Conservation (phyloP, 2,888 invertebrate species). For the Drosophila setosimentum region DNA sequence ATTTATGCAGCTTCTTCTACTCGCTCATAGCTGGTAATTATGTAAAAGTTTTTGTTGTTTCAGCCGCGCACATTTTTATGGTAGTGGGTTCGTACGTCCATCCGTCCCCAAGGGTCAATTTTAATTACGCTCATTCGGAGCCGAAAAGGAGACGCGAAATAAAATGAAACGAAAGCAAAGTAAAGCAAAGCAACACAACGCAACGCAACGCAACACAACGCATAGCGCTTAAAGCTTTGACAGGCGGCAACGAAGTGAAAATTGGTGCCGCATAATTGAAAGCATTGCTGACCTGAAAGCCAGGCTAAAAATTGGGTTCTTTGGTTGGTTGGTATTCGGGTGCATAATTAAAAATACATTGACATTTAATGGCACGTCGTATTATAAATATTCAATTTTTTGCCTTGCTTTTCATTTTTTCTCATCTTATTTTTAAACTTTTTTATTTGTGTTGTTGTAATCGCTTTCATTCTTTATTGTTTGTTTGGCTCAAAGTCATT, state of each 20-base stretch:
- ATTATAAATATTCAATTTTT: slow-evolving; percentile 72
- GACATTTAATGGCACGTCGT: slow-evolving; percentile 71
- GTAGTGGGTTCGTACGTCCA: slow-evolving; percentile 30
- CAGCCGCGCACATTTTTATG: slow-evolving; percentile 24
- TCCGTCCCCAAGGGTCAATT: slow-evolving; percentile 74
- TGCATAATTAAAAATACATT: slow-evolving; percentile 78
- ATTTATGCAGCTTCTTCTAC: slow-evolving; percentile 38
- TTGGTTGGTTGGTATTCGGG: slow-evolving; percentile 52
- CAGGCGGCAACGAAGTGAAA: slow-evolving; percentile 75
- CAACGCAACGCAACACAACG: slow-evolving; percentile 49
- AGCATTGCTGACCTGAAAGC: slow-evolving; percentile 48
- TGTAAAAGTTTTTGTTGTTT: slow-evolving; percentile 46
- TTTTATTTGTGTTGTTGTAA: slow-evolving; percentile 18
- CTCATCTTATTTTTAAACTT: neutral
- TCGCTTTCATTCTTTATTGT: slow-evolving; percentile 35
- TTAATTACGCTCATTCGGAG: slow-evolving; percentile 77
- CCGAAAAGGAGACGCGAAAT: slow-evolving; percentile 56
- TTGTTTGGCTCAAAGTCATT: slow-evolving; percentile 57
- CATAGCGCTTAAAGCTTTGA: slow-evolving; percentile 69
- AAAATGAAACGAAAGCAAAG: slow-evolving; percentile 50
- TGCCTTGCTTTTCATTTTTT: slow-evolving; percentile 15
- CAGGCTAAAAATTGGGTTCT: slow-evolving; percentile 44
- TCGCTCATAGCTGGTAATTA: slow-evolving; percentile 50
- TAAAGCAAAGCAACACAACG: slow-evolving; percentile 46
- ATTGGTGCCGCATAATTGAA: slow-evolving; percentile 73